Evolutionary conservation across 1,140 invertebrate genomes (phyloP).

Genomic region (Hyles euphorbiae): DNA sequence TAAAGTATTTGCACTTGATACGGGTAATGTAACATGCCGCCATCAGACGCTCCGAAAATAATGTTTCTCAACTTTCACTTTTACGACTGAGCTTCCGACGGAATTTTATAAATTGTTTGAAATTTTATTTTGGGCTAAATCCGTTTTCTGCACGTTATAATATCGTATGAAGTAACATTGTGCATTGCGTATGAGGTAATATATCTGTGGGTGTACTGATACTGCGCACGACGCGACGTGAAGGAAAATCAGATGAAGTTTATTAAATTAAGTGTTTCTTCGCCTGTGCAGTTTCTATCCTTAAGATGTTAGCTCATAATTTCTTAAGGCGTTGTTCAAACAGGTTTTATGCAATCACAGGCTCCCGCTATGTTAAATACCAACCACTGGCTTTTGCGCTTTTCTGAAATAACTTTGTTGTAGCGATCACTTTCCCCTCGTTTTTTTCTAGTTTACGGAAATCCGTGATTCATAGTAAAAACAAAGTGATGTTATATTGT

Average conservation of each 20-base stretch:
- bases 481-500: too few relatives aligned
- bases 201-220: too few relatives aligned
- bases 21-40: conserved; percentile 4
- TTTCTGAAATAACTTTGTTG: conserved; percentile 9
- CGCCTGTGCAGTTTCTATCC: not conserved
- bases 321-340: conserved; percentile 22
- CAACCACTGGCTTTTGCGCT: conserved; percentile 34
- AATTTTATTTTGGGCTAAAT: not conserved
- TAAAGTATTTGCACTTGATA: conserved; percentile 2
- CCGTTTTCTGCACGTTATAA: too few relatives aligned
- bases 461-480: too few relatives aligned
- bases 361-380: conserved; percentile 30
- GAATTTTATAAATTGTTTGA: not conserved
- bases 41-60: conserved; percentile 29
- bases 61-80: conserved; percentile 56
- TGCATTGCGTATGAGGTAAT: too few relatives aligned
- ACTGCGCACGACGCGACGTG: too few relatives aligned
- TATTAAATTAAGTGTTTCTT: too few relatives aligned
- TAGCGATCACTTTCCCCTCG: too few relatives aligned
- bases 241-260: too few relatives aligned
- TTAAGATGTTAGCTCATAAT: conserved; percentile 14
- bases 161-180: too few relatives aligned
- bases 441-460: too few relatives aligned
- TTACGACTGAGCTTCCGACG: conserved; percentile 21
- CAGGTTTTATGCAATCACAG: conserved; percentile 34